Evolutionary conservation across 2,113 vertebrate species (phyloP).

Genomic region (Phoxinus phoxinus): DNA sequence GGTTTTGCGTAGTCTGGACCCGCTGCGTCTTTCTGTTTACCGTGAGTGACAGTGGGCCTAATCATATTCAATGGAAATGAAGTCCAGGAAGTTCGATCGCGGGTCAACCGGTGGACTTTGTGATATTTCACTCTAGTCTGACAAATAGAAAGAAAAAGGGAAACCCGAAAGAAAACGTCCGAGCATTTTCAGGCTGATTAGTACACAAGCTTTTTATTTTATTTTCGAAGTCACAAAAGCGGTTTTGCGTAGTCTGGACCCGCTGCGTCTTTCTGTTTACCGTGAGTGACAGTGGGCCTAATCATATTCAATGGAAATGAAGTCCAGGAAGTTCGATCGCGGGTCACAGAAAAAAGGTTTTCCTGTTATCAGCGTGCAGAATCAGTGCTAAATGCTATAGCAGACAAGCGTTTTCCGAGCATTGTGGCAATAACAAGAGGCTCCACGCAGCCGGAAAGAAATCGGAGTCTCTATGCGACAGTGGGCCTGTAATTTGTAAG

Average conservation of each 20-base stretch:
- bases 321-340: slow-evolving; percentile 44
- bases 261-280: slow-evolving; percentile 66
- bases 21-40: slow-evolving; percentile 66
- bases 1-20: slow-evolving; percentile 74
- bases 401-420: slow-evolving; percentile 44
- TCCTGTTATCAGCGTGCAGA: slow-evolving; percentile 32
- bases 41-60: slow-evolving; percentile 72
- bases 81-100: slow-evolving; percentile 44
- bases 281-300: slow-evolving; percentile 72
- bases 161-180: slow-evolving; percentile 76
- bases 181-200: slow-evolving; percentile 81
- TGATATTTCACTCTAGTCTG: slow-evolving; percentile 81
- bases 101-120: slow-evolving; percentile 69
- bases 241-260: slow-evolving; percentile 74
- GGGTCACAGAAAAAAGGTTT: slow-evolving; percentile 51
- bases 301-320: slow-evolving; percentile 60
- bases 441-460: neutral
- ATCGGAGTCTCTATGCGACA: slow-evolving; percentile 13
- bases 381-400: slow-evolving; percentile 55
- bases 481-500: slow-evolving; percentile 28
- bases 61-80: slow-evolving; percentile 60
- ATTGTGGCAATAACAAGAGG: slow-evolving; percentile 28
- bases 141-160: slow-evolving; percentile 39
- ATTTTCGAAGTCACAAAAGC: slow-evolving; percentile 77
- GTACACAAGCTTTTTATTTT: slow-evolving; percentile 70